Evolutionary conservation across 2,888 invertebrate species (phyloP).

Genomic region (Zelleria hepariella): DNA sequence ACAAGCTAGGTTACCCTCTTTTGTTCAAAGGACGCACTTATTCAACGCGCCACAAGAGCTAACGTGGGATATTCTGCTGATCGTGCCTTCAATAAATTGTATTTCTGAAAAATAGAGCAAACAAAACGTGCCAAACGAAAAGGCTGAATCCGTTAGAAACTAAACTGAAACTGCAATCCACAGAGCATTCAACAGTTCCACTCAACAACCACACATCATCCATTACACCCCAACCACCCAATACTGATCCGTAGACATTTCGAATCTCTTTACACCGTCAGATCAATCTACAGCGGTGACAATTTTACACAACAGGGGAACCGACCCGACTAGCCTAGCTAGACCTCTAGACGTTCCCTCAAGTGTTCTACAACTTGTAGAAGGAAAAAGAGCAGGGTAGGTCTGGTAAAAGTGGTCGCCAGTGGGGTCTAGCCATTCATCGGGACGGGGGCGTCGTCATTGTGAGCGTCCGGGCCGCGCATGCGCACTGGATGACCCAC

Average conservation of each 20-base stretch:
- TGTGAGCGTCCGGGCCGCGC: constrained; percentile 61
- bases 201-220: background rate
- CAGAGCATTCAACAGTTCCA: background rate
- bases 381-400: constrained; percentile 42
- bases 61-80: too few species aligned
- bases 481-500: constrained; percentile 66
- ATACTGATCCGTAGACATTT: background rate
- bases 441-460: constrained; percentile 62
- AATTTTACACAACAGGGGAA: background rate
- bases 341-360: background rate
- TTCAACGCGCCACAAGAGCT: too few species aligned
- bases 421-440: constrained; percentile 55
- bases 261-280: background rate
- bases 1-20: too few species aligned
- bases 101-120: too few species aligned
- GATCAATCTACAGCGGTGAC: background rate
- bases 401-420: constrained; percentile 32
- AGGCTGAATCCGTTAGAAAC: too few species aligned
- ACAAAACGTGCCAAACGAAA: background rate
- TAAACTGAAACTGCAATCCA: background rate
- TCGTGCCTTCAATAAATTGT: too few species aligned
- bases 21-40: too few species aligned
- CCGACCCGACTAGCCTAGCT: background rate
- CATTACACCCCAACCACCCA: background rate
- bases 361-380: constrained; percentile 8